A percentile compares a stretch with the other conserved stretches of the same genome.
Evolutionary conservation across 2,113 vertebrate species (phyloP).

Genomic region (Mohoua ochrocephala): DNA sequence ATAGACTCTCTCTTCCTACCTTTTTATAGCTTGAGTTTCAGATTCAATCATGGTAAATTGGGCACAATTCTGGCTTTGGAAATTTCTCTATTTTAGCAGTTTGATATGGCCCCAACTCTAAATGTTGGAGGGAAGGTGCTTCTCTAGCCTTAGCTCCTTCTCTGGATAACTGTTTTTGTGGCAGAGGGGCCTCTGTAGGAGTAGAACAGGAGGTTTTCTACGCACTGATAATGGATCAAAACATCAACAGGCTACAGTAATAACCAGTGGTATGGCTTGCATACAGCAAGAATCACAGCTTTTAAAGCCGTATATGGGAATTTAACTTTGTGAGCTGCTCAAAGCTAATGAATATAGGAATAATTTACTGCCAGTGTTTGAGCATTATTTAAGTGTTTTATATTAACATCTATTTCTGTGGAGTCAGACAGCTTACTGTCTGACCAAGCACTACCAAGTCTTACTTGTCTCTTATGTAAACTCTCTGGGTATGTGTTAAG

Average conservation of each 20-base stretch:
- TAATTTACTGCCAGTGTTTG: background rate
- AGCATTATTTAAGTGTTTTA: background rate
- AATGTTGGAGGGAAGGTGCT: background rate
- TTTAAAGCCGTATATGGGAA: background rate
- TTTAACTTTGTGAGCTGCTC: background rate
- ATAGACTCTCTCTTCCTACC: background rate
- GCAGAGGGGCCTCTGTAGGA: background rate
- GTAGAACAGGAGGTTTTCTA: background rate
- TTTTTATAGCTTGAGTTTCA: background rate
- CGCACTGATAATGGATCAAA: background rate
- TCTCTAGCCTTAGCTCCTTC: background rate
- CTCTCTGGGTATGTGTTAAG: background rate
- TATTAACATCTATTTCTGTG: background rate
- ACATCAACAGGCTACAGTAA: background rate
- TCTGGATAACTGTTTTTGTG: background rate
- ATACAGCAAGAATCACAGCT: background rate
- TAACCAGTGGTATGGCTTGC: background rate
- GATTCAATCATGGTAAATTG: background rate
- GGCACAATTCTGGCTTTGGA: background rate
- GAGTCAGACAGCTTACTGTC: background rate
- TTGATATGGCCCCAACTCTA: background rate
- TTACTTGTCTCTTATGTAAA: background rate
- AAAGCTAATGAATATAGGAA: background rate
- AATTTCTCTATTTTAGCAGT: background rate
- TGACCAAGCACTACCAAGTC: background rate